A percentile compares a stretch with the other conserved stretches of the same genome.
Evolutionary conservation across 2,888 invertebrate genomes (phyloP).

Genomic region (Tinea trinotella): DNA sequence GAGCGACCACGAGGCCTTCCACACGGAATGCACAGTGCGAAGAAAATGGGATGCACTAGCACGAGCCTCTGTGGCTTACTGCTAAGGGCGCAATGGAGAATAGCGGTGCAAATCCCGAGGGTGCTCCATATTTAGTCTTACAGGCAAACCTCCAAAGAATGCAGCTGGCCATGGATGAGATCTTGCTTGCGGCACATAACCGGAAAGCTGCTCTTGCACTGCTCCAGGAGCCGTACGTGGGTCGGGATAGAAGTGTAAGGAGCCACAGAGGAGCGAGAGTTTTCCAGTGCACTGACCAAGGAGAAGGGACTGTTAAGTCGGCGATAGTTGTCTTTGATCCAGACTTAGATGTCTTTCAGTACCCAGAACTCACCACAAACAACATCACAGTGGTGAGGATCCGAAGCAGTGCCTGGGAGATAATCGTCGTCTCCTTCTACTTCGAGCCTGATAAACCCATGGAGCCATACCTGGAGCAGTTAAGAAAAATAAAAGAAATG

Average conservation of each 20-base stretch:
- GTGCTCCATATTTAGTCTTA: not conserved
- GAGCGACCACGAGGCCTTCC: not conserved
- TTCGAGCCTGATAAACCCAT: conserved; percentile 19
- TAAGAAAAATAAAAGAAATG: not conserved
- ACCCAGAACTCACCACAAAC: conserved; percentile 12
- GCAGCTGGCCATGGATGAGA: not conserved
- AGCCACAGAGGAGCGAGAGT: not conserved
- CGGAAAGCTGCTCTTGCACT: not conserved
- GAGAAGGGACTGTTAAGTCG: conserved; percentile 8
- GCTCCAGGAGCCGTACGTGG: conserved; percentile 3
- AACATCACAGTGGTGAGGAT: conserved; percentile 18
- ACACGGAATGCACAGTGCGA: not conserved
- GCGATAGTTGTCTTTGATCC: conserved; percentile 21
- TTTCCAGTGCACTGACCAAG: not conserved
- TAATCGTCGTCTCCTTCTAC: conserved; percentile 18
- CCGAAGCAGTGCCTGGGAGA: not conserved
- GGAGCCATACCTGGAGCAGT: not conserved
- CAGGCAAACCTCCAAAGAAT: not conserved
- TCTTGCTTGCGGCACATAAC: not conserved
- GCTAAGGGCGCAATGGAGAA: not conserved
- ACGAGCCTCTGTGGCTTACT: not conserved
- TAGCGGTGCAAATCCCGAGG: not conserved
- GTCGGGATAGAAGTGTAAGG: not conserved
- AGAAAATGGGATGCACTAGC: conserved; percentile 8
- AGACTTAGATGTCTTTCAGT: conserved; percentile 1